Percentiles rank a stretch among this genome's conserved stretches.
Conservation (phyloP, 2,888 invertebrate genomes). For the Catocala fraxini region DNA sequence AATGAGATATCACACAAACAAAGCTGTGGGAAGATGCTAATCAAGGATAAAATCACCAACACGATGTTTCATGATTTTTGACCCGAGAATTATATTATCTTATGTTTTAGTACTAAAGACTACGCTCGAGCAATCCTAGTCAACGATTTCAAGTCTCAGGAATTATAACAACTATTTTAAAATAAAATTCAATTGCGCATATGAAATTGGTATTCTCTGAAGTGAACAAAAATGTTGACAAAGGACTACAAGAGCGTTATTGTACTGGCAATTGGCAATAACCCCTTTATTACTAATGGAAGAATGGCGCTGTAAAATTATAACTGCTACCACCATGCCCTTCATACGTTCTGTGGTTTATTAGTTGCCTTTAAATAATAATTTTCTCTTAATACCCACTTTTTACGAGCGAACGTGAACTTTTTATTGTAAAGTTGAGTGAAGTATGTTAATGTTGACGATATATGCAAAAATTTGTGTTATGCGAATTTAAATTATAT, state of each 20-base stretch:
- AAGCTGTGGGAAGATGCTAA: too few relatives aligned
- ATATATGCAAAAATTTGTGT: background rate
- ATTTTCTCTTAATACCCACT: slow-evolving; percentile 39
- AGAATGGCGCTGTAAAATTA: slow-evolving; percentile 49
- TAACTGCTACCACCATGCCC: slow-evolving; percentile 54
- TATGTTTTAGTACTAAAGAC: too few relatives aligned
- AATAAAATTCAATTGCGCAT: background rate
- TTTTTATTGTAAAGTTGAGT: slow-evolving; percentile 21
- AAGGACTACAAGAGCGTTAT: slow-evolving; percentile 19
- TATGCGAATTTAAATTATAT: background rate
- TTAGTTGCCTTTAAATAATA: slow-evolving; percentile 52
- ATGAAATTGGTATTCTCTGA: slow-evolving; percentile 1
- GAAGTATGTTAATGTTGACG: slow-evolving; percentile 3
- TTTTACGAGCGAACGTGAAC: slow-evolving; percentile 42
- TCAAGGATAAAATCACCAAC: too few relatives aligned
- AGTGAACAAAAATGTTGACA: slow-evolving; percentile 5
- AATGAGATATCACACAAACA: too few relatives aligned
- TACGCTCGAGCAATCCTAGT: too few relatives aligned
- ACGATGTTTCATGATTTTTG: too few relatives aligned
- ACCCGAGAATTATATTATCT: too few relatives aligned
- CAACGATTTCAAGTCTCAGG: too few relatives aligned
- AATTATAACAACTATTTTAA: background rate
- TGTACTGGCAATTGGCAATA: slow-evolving; percentile 33
- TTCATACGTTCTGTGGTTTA: slow-evolving; percentile 40
- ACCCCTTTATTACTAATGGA: slow-evolving; percentile 42